phyloP scores from a whole-genome alignment of 2,888 invertebrate genomes.

The Troilus luridus region DNA sequence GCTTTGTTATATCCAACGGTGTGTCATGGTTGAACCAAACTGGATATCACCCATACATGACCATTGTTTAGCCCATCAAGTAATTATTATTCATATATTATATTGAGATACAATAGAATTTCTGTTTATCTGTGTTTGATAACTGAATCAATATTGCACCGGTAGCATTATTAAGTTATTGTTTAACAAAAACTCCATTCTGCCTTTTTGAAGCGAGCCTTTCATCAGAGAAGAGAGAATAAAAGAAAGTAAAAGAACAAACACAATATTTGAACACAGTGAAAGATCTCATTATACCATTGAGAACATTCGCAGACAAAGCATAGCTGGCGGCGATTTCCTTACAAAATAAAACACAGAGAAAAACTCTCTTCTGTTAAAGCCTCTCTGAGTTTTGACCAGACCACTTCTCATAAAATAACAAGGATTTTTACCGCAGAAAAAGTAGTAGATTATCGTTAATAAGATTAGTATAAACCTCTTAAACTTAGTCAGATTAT shows the following conservation, averaged over 20 bases:
- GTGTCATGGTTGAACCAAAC: neutral
- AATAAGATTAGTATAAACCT: neutral
- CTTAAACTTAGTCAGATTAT: neutral
- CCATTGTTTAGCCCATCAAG: neutral
- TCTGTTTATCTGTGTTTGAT: too few species aligned
- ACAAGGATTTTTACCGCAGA: neutral
- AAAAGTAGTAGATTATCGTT: neutral
- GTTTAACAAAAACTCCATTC: neutral
- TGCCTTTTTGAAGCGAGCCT: neutral
- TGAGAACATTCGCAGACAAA: neutral
- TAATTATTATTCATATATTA: neutral
- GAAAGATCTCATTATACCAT: conserved; percentile 3
- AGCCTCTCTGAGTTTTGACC: neutral
- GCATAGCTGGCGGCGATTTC: neutral
- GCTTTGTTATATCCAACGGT: neutral
- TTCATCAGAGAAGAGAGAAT: neutral
- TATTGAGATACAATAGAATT: neutral
- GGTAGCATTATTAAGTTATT: neutral
- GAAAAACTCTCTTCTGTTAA: neutral
- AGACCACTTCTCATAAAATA: neutral
- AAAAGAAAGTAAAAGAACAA: neutral
- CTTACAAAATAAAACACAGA: neutral
- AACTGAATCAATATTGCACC: neutral
- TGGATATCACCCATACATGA: neutral
- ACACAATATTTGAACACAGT: neutral